These are phyloP conservation scores for Phenganax marumi DNA, from an alignment of 92 coral and sea anemone genomes.

Conservation along the genomic window DNA sequence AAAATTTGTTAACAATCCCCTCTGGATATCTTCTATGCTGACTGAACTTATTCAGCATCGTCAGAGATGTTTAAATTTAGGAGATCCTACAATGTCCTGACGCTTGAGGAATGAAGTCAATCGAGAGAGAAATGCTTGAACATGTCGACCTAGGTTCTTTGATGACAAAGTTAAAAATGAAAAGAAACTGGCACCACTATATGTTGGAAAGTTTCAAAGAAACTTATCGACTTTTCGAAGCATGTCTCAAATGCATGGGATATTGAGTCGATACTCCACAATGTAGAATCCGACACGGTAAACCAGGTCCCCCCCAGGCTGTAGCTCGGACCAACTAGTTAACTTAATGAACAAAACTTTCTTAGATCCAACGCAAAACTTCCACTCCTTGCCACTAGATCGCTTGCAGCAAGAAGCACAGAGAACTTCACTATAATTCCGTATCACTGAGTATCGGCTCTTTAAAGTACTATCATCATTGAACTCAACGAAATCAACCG, in stretches of 20 bases:
- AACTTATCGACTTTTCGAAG: background rate
- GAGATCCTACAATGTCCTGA: background rate
- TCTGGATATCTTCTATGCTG: background rate
- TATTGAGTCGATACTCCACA: background rate
- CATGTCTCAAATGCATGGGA: background rate
- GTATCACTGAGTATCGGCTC: background rate
- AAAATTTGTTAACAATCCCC: background rate
- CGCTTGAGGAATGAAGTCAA: conserved; percentile 5
- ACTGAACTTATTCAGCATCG: conserved; percentile 3
- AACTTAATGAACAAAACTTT: conserved; percentile 1
- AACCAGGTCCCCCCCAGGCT: background rate
- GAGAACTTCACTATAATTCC: background rate
- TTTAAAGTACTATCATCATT: conserved; percentile 7
- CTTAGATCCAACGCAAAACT: conserved; percentile 9
- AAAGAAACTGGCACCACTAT: background rate
- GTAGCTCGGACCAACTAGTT: background rate
- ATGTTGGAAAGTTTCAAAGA: background rate
- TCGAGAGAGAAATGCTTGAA: conserved; percentile 16
- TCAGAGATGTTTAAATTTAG: background rate
- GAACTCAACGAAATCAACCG: background rate
- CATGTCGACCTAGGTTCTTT: conserved; percentile 1
- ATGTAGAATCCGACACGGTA: background rate
- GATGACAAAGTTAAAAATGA: background rate
- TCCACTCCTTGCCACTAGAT: background rate
- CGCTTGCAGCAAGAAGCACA: background rate